A percentile compares a stretch with the other conserved stretches of the same genome.
These are phyloP conservation scores for Cyprinodon variegatus DNA, from an alignment of 2,113 vertebrate species.

Conservation along the genomic window DNA sequence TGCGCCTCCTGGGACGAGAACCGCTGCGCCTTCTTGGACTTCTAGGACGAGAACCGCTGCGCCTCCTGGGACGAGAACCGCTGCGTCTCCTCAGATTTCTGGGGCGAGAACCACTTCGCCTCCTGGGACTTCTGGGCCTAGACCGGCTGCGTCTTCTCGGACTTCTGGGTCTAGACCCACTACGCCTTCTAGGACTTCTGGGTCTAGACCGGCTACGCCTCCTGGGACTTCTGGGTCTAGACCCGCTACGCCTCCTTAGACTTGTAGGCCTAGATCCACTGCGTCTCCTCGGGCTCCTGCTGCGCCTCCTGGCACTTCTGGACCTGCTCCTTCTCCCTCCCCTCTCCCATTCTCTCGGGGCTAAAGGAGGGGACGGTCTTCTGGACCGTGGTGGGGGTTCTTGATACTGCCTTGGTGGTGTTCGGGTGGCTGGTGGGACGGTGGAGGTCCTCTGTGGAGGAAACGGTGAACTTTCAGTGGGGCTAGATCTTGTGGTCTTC, in stretches of 20 bases:
- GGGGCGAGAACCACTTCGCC: constrained; percentile 44
- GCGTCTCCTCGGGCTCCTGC: constrained; percentile 34
- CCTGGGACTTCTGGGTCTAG: not conserved
- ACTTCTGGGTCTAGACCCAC: constrained; percentile 30
- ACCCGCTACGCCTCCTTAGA: constrained; percentile 26
- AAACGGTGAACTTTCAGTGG: constrained; percentile 41
- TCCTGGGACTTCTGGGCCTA: constrained; percentile 12
- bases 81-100: constrained; percentile 31
- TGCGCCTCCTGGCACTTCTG: constrained; percentile 64
- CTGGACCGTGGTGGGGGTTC: constrained; percentile 54
- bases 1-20: constrained; percentile 24
- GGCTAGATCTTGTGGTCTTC: constrained; percentile 17
- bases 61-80: not conserved
- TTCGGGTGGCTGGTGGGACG: constrained; percentile 44
- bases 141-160: constrained; percentile 35
- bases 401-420: constrained; percentile 78
- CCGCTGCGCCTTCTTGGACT: constrained; percentile 32
- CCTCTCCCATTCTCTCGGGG: constrained; percentile 56
- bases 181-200: constrained; percentile 56
- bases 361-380: constrained; percentile 56
- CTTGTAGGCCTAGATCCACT: constrained; percentile 20
- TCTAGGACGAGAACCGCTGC: no score
- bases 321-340: constrained; percentile 32
- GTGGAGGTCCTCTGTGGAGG: constrained; percentile 34
- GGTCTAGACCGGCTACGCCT: constrained; percentile 31